Percentiles rank a stretch among this genome's conserved stretches.
These are phyloP conservation scores for Drosophila jambulina DNA, from an alignment of 1,140 invertebrate species.

Conservation along the genomic window DNA sequence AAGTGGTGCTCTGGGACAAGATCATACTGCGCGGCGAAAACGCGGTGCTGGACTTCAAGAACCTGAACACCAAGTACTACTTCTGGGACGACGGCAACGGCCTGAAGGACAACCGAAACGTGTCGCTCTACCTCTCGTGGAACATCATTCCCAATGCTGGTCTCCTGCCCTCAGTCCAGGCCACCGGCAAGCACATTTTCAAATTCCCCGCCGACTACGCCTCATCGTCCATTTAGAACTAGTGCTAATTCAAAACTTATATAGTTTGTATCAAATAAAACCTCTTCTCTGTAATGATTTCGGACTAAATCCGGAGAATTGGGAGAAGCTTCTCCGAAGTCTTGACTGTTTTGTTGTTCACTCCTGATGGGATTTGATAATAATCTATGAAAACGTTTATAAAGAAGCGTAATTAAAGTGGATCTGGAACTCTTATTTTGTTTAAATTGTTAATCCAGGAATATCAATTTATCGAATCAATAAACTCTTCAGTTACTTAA, in stretches of 20 bases:
- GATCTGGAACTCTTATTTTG: too few relatives aligned
- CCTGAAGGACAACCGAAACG: conserved; percentile 95
- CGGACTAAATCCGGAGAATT: conserved; percentile 11
- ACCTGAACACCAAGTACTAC: conserved; percentile 99
- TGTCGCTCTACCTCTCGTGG: conserved; percentile 97
- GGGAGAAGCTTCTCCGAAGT: background rate
- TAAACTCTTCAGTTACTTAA: background rate
- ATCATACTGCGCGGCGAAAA: conserved; percentile 98
- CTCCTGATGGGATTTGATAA: background rate
- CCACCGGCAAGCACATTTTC: conserved; percentile 93
- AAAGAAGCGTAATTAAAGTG: too few relatives aligned
- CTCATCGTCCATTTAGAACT: conserved; percentile 71
- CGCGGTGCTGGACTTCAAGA: conserved; percentile 95
- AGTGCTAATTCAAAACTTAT: conserved; percentile 11
- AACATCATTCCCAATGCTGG: conserved; percentile 99
- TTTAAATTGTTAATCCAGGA: background rate
- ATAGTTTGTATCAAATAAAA: conserved; percentile 50
- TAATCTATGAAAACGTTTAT: background rate
- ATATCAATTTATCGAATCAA: background rate
- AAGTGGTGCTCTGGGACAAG: conserved; percentile 99
- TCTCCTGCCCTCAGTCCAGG: conserved; percentile 93
- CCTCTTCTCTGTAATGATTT: conserved; percentile 27
- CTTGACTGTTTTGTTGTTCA: background rate
- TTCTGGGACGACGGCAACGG: conserved; percentile 99
- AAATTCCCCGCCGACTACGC: conserved; percentile 96